These are phyloP conservation scores for Sebastes wilsoni DNA, from an alignment of 2,797 vertebrate species.

Conservation along the genomic window DNA sequence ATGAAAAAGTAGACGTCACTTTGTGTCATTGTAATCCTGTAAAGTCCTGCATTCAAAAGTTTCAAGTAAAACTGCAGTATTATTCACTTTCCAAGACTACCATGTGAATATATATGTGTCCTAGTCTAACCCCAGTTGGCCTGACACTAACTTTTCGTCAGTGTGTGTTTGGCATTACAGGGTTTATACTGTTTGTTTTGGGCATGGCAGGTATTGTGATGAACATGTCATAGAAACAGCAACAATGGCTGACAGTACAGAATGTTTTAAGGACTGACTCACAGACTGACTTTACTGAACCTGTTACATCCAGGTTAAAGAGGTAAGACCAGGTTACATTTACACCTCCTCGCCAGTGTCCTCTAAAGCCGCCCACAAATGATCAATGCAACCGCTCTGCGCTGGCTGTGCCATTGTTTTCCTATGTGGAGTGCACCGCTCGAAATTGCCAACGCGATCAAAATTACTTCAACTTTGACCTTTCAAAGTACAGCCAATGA, in stretches of 20 bases:
- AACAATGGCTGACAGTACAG: neutral
- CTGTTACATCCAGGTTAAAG: neutral
- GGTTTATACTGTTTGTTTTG: neutral
- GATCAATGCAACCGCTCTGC: no score
- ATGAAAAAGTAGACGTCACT: neutral
- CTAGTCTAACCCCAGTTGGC: no score
- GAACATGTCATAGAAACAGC: neutral
- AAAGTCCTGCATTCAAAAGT: neutral
- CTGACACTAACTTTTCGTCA: neutral
- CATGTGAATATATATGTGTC: neutral
- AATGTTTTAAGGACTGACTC: neutral
- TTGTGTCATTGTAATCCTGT: neutral
- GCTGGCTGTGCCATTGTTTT: no score
- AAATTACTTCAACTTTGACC: no score
- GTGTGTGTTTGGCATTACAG: neutral
- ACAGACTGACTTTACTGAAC: no score
- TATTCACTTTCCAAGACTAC: neutral
- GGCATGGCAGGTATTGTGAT: neutral
- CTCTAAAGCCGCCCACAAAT: no score
- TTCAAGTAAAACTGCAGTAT: neutral
- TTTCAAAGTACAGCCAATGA: no score
- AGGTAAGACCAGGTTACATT: neutral
- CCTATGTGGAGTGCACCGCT: no score
- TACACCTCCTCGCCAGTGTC: fast-evolving
- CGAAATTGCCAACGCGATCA: no score